Evolutionary conservation across 2,888 invertebrate genomes (phyloP).

Genomic region (Macroteleia sp.): DNA sequence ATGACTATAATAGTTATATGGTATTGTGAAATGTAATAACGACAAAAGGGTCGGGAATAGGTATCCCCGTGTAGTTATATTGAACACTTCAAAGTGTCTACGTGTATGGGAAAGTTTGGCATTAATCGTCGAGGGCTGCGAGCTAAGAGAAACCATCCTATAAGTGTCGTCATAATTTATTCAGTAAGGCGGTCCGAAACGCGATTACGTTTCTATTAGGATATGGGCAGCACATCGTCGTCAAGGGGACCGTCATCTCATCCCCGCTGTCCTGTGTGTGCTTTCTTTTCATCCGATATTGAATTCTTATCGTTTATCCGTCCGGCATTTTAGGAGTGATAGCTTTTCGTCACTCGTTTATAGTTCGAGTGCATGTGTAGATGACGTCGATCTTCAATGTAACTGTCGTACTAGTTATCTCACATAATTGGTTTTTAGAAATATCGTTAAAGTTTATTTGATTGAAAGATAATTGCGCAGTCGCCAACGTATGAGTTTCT

Average conservation of each 20-base stretch:
- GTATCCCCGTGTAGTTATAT: slow-evolving; percentile 47
- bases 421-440: no score
- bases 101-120: slow-evolving; percentile 58
- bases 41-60: slow-evolving; percentile 45
- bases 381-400: not conserved
- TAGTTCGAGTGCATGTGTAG: not conserved
- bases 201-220: slow-evolving; percentile 66
- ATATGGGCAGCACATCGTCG: slow-evolving; percentile 56
- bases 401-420: no score
- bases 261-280: slow-evolving; percentile 6
- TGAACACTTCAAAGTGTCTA: slow-evolving; percentile 54
- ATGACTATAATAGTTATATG: slow-evolving; percentile 55
- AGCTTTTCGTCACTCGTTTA: slow-evolving; percentile 28
- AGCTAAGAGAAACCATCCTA: slow-evolving; percentile 60
- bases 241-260: slow-evolving; percentile 48
- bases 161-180: slow-evolving; percentile 66
- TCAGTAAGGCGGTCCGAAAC: slow-evolving; percentile 62
- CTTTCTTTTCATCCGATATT: slow-evolving; percentile 19
- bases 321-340: slow-evolving; percentile 11
- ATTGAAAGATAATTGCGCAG: no score
- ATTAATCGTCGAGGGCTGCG: slow-evolving; percentile 61
- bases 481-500: no score
- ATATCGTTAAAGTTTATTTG: no score
- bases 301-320: slow-evolving; percentile 38
- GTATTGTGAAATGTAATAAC: slow-evolving; percentile 60